Evolutionary conservation across 2,797 vertebrate species (phyloP), one percentile per base, ranked within the genome.

Genomic region (Dendrocincla fuliginosa): DNA sequence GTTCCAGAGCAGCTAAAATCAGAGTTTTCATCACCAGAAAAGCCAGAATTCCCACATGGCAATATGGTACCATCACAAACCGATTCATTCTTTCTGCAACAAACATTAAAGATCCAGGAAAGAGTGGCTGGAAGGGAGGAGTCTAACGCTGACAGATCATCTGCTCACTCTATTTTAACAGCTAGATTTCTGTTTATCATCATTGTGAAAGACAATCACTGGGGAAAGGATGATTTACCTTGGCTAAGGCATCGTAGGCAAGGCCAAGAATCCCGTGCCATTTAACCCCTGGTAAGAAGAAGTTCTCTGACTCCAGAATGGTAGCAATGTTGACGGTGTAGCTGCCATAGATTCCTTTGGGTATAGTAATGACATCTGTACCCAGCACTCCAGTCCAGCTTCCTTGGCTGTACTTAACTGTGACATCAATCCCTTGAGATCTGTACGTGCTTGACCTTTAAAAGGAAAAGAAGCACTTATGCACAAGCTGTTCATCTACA

Each of bases 201-300:
- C 67, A 77, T 6, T 42, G 68, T 50, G 33, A 39, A 69, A 42
- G 16, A 41, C 55, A 30, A 5, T 10, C 47, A 28, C 19, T 19
- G 39, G 8, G 32, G 42, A 68, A 84, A 39, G 32, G 32, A 2
- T 17, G 27, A n/a, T 92, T 98, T 98, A 99, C 99, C 98, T 98
- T 98, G 93, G 99, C 98, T 96, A 99, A 97, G 41, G 97, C 57
- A 44, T 98, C 97, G 10, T 99, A 99, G 18, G 99, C 99, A 71
- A 99, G 98, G 33, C 99, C 99, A 50, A 99, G 98, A 82, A 99
- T 99, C 65, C 99, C 99, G 3, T 99, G 99, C 99, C 99, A 99
- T 65, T 99, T 98, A 83, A 99, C 97, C 14, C 98, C 98, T 9
- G 99, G 98, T 70, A 99, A 97, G 94, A 99, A 99, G 98, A 99